phyloP scores from a whole-genome alignment of 92 coral and sea anemone species.

The Palythoa heliodiscus region DNA sequence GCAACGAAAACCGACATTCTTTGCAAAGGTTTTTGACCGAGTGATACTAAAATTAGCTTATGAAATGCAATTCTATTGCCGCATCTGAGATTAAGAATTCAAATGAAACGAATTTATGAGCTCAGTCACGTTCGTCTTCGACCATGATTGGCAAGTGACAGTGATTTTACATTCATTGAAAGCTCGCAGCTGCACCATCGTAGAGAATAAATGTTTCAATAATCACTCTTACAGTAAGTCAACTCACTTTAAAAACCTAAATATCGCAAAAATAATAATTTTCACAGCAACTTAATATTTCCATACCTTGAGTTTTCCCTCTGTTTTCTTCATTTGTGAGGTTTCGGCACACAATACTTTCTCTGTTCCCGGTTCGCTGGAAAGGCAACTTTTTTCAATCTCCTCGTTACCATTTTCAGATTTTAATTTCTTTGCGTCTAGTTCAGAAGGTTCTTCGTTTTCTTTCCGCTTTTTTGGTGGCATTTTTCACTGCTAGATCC shows the following conservation, averaged over 20 bases:
- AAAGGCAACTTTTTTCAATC: not conserved
- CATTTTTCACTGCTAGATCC: conserved; percentile 48
- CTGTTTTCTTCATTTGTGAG: conserved; percentile 18
- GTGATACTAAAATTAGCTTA: not conserved
- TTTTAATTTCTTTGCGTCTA: conserved; percentile 73
- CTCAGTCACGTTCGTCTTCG: conserved; percentile 10
- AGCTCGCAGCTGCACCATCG: conserved; percentile 34
- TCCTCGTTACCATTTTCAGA: conserved; percentile 48
- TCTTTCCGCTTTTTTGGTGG: conserved; percentile 74
- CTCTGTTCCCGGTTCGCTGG: conserved; percentile 21
- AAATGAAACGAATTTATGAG: conserved; percentile 24
- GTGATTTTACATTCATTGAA: conserved; percentile 7
- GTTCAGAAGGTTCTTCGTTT: conserved; percentile 63
- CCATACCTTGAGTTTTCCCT: conserved; percentile 27
- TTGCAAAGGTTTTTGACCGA: not conserved
- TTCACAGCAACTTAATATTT: not conserved
- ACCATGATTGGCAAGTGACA: conserved; percentile 28
- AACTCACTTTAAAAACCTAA: not conserved
- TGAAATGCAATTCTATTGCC: conserved; percentile 29
- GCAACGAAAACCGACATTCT: not conserved
- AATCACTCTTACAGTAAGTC: not conserved
- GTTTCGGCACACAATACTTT: conserved; percentile 2
- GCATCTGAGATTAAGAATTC: conserved; percentile 16
- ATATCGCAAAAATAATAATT: not conserved
- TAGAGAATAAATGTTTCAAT: conserved; percentile 14